Conservation (phyloP, 2,888 invertebrate genomes). For the Agrochola lychnidis region DNA sequence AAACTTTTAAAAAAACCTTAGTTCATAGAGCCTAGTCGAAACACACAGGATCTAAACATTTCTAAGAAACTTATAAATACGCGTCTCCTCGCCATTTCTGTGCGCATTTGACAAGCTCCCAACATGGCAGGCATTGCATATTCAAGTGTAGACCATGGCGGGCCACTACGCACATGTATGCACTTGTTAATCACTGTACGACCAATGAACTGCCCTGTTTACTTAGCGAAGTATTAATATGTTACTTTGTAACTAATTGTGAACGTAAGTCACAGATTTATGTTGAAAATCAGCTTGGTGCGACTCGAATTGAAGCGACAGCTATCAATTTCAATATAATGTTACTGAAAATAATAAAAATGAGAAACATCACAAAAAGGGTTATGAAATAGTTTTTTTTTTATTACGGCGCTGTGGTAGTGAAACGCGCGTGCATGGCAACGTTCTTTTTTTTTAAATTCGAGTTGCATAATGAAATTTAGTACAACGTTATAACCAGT, state of each 20-base stretch:
- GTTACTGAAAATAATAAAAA: neutral
- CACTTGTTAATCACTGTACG: conserved; percentile 56
- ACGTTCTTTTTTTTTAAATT: too few relatives aligned
- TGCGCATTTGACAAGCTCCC: conserved; percentile 67
- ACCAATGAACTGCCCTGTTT: conserved; percentile 53
- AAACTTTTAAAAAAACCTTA: neutral
- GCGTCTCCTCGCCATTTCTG: conserved; percentile 59
- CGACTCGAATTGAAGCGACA: neutral
- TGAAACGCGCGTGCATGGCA: too few relatives aligned
- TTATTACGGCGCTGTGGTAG: too few relatives aligned
- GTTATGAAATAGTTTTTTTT: too few relatives aligned
- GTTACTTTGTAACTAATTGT: conserved; percentile 40
- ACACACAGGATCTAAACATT: neutral
- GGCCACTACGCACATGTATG: conserved; percentile 53
- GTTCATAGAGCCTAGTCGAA: neutral
- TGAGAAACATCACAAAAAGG: neutral
- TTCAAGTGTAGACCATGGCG: conserved; percentile 58
- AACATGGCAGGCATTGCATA: conserved; percentile 70
- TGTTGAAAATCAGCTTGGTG: neutral
- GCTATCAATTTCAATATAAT: neutral
- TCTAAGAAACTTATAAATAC: neutral
- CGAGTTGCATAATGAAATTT: too few relatives aligned
- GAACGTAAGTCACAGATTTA: neutral
- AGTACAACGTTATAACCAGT: too few relatives aligned
- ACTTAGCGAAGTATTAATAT: conserved; percentile 21